Evolutionary conservation across 1,140 invertebrate species (phyloP), one percentile per base, ranked within the genome.

Genomic region (Drosophila pseudoananassae): DNA sequence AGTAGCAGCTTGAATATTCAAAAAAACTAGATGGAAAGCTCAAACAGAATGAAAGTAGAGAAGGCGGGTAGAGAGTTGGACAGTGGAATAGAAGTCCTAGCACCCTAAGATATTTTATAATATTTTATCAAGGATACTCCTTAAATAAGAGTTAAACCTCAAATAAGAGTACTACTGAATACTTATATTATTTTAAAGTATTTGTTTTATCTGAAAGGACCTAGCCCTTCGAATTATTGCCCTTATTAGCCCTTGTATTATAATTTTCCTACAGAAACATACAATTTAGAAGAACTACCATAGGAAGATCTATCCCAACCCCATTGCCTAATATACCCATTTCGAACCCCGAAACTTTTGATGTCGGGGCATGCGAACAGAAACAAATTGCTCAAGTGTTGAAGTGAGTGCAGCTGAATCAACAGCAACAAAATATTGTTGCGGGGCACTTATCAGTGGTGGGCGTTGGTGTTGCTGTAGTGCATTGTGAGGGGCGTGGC

Each of bases 311-410:
- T 14, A 40, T 14, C n/a, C 5, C 5, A 10, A 40, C 12, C 5
- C 12, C 5, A n/a, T 12, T 7, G 56, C 23, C 59, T 12, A 4
- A 29, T 61, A 73, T 43, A 9, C 36, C 49, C 7, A 6, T 9
- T 6, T 1, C 1, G 17, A 20, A 43, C 40, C 8, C 25, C 20
- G 1, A 8, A 49, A 14, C 23, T 50, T 40, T 14, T 9, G 12
- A 15, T 33, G 33, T 5, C 38, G 46, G 71, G 71, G 70, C 65
- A 74, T 74, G 8, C 27, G 14, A 51, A 55, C 71, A 64, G 64
- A 58, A 87, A 87, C 83, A 85, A 85, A 85, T 85, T 85, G 82
- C 82, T 63, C 43, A 60, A 87, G 82, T 87, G 82, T 63, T 87
- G 73, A 73, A 84, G 65, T 66, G 61, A 75, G 65, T 79, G 77